A percentile compares a stretch with the other conserved stretches of the same genome.
These are phyloP conservation scores for Solenopsis invicta DNA, from an alignment of 1,140 invertebrate genomes.

Conservation along the genomic window DNA sequence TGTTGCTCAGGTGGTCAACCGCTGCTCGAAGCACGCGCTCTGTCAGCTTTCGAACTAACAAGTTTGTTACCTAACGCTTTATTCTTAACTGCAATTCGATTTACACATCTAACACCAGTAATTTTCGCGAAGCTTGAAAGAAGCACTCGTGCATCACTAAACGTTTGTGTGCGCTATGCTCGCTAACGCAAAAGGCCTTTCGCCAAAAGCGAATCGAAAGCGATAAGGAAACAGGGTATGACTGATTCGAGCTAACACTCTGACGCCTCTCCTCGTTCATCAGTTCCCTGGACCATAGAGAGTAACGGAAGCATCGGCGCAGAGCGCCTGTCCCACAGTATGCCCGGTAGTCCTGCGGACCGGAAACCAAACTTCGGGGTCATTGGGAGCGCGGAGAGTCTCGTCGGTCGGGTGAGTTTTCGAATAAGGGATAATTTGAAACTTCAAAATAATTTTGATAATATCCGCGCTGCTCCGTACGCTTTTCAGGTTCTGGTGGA, in stretches of 20 bases:
- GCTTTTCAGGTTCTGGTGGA: slow-evolving; percentile 93
- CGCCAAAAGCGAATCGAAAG: slow-evolving; percentile 50
- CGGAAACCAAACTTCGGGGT: slow-evolving; percentile 92
- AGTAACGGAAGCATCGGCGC: slow-evolving; percentile 89
- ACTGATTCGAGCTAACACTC: slow-evolving; percentile 66
- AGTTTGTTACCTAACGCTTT: slow-evolving; percentile 36
- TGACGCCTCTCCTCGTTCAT: slow-evolving; percentile 71
- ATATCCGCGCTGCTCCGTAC: neutral
- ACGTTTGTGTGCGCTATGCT: slow-evolving; percentile 43
- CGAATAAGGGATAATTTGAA: neutral
- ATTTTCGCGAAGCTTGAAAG: slow-evolving; percentile 30
- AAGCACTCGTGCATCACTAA: slow-evolving; percentile 22
- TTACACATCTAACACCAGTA: slow-evolving; percentile 12
- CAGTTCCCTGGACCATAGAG: slow-evolving; percentile 88
- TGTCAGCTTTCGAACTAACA: slow-evolving; percentile 60
- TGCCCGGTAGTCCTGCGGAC: slow-evolving; percentile 93
- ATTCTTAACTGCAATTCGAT: slow-evolving; percentile 23
- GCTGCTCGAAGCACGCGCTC: slow-evolving; percentile 81
- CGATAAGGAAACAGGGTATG: slow-evolving; percentile 65
- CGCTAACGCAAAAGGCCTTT: slow-evolving; percentile 36
- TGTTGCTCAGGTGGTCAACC: slow-evolving; percentile 69
- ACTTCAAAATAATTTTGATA: neutral
- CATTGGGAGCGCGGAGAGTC: slow-evolving; percentile 96
- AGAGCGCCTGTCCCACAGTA: slow-evolving; percentile 91
- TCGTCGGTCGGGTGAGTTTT: slow-evolving; percentile 94